Percentiles rank a stretch among this genome's conserved stretches.
Conservation (phyloP, 2,113 vertebrate species). For the Parus major region DNA sequence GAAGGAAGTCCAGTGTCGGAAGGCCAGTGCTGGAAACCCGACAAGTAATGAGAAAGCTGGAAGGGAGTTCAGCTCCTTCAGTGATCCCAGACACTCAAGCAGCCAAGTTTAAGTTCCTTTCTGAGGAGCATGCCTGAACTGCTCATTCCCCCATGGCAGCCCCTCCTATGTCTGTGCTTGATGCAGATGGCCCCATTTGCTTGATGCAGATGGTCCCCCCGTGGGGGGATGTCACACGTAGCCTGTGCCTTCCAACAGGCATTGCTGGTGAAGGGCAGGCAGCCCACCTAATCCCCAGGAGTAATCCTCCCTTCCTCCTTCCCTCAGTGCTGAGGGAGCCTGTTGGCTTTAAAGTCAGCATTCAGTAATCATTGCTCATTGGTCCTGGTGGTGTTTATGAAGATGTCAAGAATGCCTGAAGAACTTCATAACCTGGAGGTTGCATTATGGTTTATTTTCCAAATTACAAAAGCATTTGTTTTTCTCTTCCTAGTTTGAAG, state of each 20-base stretch:
- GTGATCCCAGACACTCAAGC: not conserved
- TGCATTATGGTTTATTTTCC: not conserved
- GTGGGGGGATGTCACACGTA: fast-evolving
- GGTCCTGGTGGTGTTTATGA: not conserved
- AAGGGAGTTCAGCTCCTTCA: constrained; percentile 3
- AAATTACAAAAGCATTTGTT: not conserved
- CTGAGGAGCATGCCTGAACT: not conserved
- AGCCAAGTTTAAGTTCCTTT: not conserved
- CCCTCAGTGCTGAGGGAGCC: not conserved
- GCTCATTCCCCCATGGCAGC: not conserved
- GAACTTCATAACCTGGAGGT: not conserved
- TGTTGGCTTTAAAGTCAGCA: not conserved
- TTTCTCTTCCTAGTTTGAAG: not conserved
- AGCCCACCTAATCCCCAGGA: not conserved
- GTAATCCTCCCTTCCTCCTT: not conserved
- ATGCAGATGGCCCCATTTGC: not conserved
- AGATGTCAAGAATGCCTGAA: not conserved
- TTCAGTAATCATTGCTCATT: not conserved
- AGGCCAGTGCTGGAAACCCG: not conserved
- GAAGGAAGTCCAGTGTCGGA: not conserved
- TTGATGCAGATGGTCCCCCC: not conserved
- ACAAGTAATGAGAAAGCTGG: constrained; percentile 17
- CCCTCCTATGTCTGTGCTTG: fast-evolving
- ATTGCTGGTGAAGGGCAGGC: not conserved
- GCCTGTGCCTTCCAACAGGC: not conserved